Conservation (phyloP, 2,888 invertebrate genomes). For the Melangyna quadrimaculata region DNA sequence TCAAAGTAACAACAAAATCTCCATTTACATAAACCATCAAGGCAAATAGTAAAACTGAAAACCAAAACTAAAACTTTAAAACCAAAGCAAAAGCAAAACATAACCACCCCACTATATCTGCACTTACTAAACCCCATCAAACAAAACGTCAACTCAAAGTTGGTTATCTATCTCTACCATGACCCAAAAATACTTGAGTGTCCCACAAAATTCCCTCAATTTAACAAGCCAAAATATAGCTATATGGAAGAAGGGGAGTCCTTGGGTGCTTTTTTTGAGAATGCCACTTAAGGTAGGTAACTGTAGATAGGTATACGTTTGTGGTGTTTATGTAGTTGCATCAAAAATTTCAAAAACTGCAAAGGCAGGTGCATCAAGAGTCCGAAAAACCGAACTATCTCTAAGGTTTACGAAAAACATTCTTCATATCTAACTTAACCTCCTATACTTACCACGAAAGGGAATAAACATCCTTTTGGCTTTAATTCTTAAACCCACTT, state of each 20-base stretch:
- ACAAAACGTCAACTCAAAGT: conserved; percentile 36
- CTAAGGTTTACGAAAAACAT: conserved; percentile 65
- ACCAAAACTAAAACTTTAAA: neutral
- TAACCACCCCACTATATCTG: neutral
- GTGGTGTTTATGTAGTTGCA: neutral
- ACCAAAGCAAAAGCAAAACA: neutral
- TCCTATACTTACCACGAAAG: conserved; percentile 31
- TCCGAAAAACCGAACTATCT: conserved; percentile 61
- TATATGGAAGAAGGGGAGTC: neutral
- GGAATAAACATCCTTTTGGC: conserved; percentile 25
- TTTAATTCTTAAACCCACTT: neutral
- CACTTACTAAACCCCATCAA: conserved; percentile 24
- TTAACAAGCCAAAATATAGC: conserved; percentile 32
- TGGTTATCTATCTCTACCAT: conserved; percentile 22
- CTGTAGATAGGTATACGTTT: neutral
- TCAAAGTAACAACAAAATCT: neutral
- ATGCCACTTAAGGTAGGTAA: neutral
- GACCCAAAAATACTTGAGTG: conserved; percentile 58
- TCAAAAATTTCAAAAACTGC: no score
- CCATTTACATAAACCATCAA: conserved; percentile 2
- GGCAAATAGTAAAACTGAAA: neutral
- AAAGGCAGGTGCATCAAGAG: no score
- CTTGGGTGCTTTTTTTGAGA: neutral
- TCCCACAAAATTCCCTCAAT: conserved; percentile 50
- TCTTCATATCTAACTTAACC: conserved; percentile 66